phyloP scores from a whole-genome alignment of 2,113 vertebrate species.

The Platysternon megacephalum region DNA sequence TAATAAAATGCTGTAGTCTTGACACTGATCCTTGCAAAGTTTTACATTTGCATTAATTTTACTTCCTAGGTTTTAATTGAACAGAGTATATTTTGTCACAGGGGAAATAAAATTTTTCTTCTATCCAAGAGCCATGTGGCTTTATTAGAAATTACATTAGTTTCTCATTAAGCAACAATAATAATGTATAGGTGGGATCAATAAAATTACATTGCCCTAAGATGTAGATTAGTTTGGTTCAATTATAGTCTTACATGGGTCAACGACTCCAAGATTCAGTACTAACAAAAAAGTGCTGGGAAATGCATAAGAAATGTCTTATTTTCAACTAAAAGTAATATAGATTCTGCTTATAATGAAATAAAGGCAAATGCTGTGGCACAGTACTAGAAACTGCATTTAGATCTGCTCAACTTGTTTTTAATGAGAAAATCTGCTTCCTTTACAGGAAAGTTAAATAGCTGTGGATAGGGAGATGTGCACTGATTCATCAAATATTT shows the following conservation, averaged over 20 bases:
- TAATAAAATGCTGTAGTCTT: constrained; percentile 60
- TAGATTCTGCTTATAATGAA: neutral
- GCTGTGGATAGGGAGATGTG: neutral
- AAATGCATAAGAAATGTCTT: neutral
- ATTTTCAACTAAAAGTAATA: neutral
- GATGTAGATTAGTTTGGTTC: constrained; percentile 62
- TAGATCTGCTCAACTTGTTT: neutral
- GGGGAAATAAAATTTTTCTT: constrained; percentile 73
- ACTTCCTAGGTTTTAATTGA: constrained; percentile 76
- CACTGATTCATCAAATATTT: neutral
- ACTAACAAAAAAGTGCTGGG: neutral
- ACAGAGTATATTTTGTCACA: constrained; percentile 55
- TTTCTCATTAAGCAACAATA: constrained; percentile 79
- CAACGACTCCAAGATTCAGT: neutral
- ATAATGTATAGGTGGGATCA: constrained; percentile 65
- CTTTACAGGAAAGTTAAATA: neutral
- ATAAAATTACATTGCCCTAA: constrained; percentile 62
- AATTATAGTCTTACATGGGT: constrained; percentile 43
- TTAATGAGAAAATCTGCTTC: neutral
- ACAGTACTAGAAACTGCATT: neutral
- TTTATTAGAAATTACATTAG: constrained; percentile 79
- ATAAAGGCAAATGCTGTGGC: neutral
- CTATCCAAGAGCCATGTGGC: constrained; percentile 62
- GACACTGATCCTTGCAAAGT: constrained; percentile 53
- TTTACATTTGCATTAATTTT: constrained; percentile 72